Base-by-base conservation (phyloP, 2,888 invertebrate genomes). In the Eupithecia tripunctaria region DNA sequence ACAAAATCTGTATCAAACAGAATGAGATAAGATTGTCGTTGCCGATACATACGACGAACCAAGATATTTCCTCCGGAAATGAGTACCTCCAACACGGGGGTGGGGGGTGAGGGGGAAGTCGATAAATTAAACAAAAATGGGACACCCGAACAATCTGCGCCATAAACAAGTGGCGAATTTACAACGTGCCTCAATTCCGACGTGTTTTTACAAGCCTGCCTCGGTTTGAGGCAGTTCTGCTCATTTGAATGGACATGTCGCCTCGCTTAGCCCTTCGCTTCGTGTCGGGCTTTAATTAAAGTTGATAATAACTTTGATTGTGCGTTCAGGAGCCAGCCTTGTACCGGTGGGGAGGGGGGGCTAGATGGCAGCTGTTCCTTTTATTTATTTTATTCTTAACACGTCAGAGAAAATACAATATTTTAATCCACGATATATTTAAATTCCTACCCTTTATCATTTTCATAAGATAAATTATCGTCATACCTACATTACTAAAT, bases 71-170 rank as follows among this genome's bases (percentile, higher is more conserved):
- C 64, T 10, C 73, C 73, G 70, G 38, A 12, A 29, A 72, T 67
- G 67, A 67, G 51, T 67, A 62, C 62, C 68, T 66, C 66, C 72
- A 62, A 76, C 66, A 67, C 62, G 62, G 67, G 71, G 65, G 68
- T 29, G 68, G 29, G 56, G 70, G 72, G 68, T 64, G 27, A 62
- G 43, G 73, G 77, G 75, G 64, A 73, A 70, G 76, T 74, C 82
- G 69, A 86, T 86, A 85, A 86, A 85, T 86, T 85, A 83, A 81
- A 85, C 85, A 87, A 85, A 87, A 87, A 86, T 86, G 81, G 83
- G 80, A 83, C 85, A 84, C 82, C 81, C 81, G 81, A 84, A 86
- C 83, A 84, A 82, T 85, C 86, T 85, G 85, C 70, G 83, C 79
- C 76, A 80, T 81, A 82, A 85, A 86, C 82, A 83, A 85, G 82